Evolutionary conservation across 1,140 invertebrate species (phyloP), one percentile per base, ranked within the genome.

Genomic region (Heterodera carotae): DNA sequence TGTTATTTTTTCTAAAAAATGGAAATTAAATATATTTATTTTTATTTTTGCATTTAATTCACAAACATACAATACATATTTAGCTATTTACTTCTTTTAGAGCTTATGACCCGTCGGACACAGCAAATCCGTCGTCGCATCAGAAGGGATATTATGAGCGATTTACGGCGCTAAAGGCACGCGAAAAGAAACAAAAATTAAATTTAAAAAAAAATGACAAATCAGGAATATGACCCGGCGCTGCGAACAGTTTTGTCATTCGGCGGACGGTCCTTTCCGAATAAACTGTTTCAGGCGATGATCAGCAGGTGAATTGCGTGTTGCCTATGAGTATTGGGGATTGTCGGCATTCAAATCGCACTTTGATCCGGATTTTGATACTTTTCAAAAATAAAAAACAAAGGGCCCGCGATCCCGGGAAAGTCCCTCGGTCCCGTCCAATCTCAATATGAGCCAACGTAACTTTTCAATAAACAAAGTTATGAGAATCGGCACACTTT

Each of bases 261-360:
- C 62, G 87, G 87, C 66, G 87, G 88, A 69, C 88, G 87, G 87
- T 80, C 68, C 69, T 85, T 85, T 67, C 80, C 79, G 39, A 86
- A 81, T 39, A 48, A 69, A 22, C 48, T 80, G n/a, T 80, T 80
- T 36, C 34, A 77, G 56, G 74, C 69, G 29, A 85, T 85, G 84
- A 39, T 84, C 53, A 70, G 79, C 8, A 81, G 33, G 68, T 69
- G 36, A 69, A 39, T 27, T 29, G 43, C n/a, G n/a, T n/a, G n/a
- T n/a, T n/a, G n/a, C n/a, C n/a, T n/a, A n/a, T n/a, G n/a, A n/a
- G n/a, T n/a, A n/a, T n/a, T 67, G 43, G 2, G 2, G 34, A 6
- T 15, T 4, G 36, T n/a, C 43, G 39, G 2, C 39, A 56, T 56
- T 53, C 48, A 8, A 43, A 43, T 43, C 39, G 12, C n/a, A n/a